Percentiles rank a stretch among this genome's conserved stretches.
Evolutionary conservation across 2,113 vertebrate species (phyloP).

Genomic region (Sus scrofa): DNA sequence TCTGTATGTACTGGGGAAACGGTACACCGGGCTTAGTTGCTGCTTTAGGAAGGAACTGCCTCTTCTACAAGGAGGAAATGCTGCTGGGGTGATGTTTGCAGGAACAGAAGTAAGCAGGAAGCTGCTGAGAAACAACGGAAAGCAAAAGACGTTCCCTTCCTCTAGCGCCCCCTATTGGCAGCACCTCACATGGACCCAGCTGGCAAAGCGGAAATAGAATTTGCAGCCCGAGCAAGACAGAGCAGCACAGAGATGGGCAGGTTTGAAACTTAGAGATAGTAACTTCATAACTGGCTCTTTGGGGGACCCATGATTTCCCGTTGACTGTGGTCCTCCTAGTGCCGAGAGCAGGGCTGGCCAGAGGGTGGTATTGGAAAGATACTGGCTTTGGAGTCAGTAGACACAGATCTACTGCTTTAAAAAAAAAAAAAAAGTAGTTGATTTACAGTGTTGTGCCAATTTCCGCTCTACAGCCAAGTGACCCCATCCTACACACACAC

Average conservation of each 20-base stretch:
- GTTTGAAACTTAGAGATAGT: neutral
- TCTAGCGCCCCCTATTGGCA: neutral
- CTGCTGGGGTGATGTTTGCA: neutral
- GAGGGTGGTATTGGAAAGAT: neutral
- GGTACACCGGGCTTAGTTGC: neutral
- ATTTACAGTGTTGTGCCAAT: too few relatives aligned
- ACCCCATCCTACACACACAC: too few relatives aligned
- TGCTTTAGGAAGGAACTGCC: neutral
- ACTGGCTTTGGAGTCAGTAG: neutral
- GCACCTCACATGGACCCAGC: neutral
- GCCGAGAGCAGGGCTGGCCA: neutral
- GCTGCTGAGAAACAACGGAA: rapidly evolving
- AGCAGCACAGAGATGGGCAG: neutral
- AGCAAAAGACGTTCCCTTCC: neutral
- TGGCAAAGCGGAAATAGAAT: neutral
- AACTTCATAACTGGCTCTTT: neutral
- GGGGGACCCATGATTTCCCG: neutral
- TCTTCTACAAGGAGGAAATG: neutral
- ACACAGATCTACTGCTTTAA: neutral
- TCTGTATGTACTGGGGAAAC: neutral
- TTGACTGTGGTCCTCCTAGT: rapidly evolving
- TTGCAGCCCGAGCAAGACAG: neutral
- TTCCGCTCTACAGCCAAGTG: too few relatives aligned
- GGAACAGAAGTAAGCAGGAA: neutral
- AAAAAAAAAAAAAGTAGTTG: too few relatives aligned